Conservation (phyloP, 2,113 vertebrate genomes). For the Dendrocopos noguchii region DNA sequence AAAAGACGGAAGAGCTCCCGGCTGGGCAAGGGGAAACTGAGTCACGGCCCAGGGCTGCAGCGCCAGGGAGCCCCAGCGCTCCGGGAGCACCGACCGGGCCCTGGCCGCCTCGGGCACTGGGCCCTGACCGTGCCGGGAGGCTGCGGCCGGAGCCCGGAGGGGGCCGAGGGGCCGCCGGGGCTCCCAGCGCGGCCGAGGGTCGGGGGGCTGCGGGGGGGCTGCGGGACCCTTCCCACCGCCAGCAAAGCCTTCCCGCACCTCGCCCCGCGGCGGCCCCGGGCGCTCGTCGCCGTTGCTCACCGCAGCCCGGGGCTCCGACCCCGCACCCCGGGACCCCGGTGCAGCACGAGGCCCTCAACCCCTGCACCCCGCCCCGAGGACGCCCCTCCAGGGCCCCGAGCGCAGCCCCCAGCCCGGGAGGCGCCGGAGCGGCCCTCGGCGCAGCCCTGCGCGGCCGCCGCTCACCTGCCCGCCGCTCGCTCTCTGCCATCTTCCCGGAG, state of each 20-base stretch:
- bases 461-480: slow-evolving; percentile 77
- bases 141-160: background rate
- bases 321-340: background rate
- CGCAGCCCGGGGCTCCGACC: background rate
- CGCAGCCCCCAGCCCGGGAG: background rate
- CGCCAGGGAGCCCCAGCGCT: background rate
- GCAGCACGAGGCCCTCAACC: background rate
- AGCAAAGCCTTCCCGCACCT: background rate
- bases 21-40: background rate
- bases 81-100: background rate
- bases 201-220: too few relatives aligned
- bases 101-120: background rate
- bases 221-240: background rate
- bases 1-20: background rate
- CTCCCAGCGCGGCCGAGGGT: background rate
- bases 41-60: rapidly evolving
- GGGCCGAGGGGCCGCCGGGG: background rate
- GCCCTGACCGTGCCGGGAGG: background rate
- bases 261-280: background rate
- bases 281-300: background rate
- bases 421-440: too few relatives aligned
- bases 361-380: too few relatives aligned
- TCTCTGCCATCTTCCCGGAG: slow-evolving; percentile 84
- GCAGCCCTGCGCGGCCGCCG: background rate
- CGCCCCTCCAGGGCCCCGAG: background rate